phyloP scores from a whole-genome alignment of 1,140 invertebrate genomes.

The Lepidurus arcticus region DNA sequence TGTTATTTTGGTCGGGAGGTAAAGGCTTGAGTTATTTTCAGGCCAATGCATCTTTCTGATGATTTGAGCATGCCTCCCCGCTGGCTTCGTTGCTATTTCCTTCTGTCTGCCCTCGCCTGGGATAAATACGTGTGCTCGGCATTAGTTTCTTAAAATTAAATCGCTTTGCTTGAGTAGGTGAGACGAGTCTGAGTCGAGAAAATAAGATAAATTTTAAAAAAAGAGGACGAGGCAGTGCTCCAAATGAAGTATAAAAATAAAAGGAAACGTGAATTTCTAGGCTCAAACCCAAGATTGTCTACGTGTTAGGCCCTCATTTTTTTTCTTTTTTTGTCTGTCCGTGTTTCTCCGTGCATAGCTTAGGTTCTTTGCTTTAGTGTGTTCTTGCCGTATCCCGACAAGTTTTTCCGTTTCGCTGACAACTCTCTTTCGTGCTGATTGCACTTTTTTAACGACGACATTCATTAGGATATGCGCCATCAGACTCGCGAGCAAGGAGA shows the following conservation, averaged over 20 bases:
- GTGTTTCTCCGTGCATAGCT: slow-evolving; percentile 14
- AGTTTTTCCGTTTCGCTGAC: slow-evolving; percentile 16
- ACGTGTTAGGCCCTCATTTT: slow-evolving; percentile 10
- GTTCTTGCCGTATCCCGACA: slow-evolving; percentile 9
- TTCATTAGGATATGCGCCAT: slow-evolving; percentile 21
- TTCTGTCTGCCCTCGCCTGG: background rate
- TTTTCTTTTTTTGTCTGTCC: background rate
- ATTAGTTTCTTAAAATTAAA: slow-evolving; percentile 19
- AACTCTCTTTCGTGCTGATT: slow-evolving; percentile 19
- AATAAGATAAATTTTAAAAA: background rate
- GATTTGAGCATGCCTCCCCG: background rate
- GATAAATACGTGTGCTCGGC: background rate
- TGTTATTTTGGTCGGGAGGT: slow-evolving; percentile 10
- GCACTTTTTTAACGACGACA: slow-evolving; percentile 21
- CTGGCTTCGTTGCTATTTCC: background rate
- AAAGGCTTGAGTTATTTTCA: slow-evolving; percentile 22
- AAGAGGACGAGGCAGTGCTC: background rate
- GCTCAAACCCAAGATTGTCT: slow-evolving; percentile 18
- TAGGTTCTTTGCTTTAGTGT: background rate
- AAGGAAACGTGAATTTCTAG: slow-evolving; percentile 19
- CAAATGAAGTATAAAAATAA: background rate
- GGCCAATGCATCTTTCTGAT: slow-evolving; percentile 15
- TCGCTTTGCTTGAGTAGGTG: background rate
- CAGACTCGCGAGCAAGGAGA: background rate
- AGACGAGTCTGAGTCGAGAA: background rate